Evolutionary conservation across 2,113 vertebrate species (phyloP).

Genomic region (Clarias batrachus): DNA sequence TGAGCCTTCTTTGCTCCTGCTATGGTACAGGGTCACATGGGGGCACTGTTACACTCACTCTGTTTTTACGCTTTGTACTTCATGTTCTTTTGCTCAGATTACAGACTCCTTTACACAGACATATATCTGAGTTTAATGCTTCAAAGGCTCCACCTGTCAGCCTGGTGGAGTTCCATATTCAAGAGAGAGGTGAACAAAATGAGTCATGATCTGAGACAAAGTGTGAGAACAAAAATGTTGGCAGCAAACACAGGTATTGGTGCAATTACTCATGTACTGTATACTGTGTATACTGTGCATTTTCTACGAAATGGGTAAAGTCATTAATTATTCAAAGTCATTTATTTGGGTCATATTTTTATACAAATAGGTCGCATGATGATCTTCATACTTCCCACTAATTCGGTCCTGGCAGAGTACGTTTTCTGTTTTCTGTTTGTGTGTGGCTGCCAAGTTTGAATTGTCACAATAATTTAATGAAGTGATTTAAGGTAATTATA

Average conservation of each 20-base stretch:
- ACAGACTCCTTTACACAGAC: constrained; percentile 4
- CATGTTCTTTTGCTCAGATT: background rate
- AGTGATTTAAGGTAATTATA: constrained; percentile 13
- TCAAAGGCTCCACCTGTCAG: constrained; percentile 4
- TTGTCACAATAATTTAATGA: constrained; percentile 29
- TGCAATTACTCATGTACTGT: background rate
- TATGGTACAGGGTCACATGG: constrained; percentile 44
- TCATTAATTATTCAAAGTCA: background rate
- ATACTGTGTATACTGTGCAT: background rate
- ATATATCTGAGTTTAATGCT: constrained; percentile 19
- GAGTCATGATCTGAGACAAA: background rate
- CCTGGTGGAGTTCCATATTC: background rate
- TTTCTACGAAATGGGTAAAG: background rate
- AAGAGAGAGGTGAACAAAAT: background rate
- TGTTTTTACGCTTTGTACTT: background rate
- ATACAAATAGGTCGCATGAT: too few relatives aligned
- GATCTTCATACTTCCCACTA: background rate
- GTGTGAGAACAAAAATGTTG: background rate
- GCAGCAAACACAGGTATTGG: background rate
- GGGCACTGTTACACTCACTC: constrained; percentile 28
- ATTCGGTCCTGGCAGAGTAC: background rate
- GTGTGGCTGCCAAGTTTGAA: background rate
- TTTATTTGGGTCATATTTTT: background rate
- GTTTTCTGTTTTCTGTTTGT: background rate
- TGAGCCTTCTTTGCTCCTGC: constrained; percentile 30